Conservation (phyloP, 2,113 vertebrate genomes). For the Suricata suricatta region DNA sequence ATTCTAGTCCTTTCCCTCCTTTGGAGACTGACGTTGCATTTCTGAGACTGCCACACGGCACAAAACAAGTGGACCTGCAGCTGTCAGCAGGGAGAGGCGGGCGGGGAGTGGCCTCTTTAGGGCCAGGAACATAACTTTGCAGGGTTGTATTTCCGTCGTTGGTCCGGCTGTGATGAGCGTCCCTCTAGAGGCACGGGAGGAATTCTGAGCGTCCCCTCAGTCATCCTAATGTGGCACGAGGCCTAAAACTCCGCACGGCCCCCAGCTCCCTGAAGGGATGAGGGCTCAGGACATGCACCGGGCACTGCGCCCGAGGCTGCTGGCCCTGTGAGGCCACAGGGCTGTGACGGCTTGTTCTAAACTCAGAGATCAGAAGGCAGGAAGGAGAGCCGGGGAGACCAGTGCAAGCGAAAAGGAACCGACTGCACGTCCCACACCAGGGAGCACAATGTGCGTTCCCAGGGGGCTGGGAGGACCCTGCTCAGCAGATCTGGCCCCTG, state of each 20-base stretch:
- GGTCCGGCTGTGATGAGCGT: background rate
- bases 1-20: background rate
- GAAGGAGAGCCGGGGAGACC: too few species aligned
- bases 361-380: too few species aligned
- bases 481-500: background rate
- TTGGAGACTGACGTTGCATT: background rate
- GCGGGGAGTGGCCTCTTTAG: background rate
- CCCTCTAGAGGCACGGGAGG: background rate
- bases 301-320: background rate
- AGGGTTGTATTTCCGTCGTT: background rate
- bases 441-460: accelerated
- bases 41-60: background rate
- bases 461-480: too few species aligned
- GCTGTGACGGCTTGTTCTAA: background rate
- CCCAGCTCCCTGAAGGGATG: background rate
- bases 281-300: background rate
- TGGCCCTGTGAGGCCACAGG: background rate
- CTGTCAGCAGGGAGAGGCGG: background rate
- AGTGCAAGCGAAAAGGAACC: accelerated
- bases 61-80: background rate
- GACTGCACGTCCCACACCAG: accelerated
- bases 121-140: background rate
- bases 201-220: background rate
- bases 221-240: background rate
- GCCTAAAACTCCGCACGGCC: background rate